A percentile compares a stretch with the other conserved stretches of the same genome.
These are phyloP conservation scores for Molorchus minor DNA, from an alignment of 2,888 invertebrate genomes.

Conservation along the genomic window DNA sequence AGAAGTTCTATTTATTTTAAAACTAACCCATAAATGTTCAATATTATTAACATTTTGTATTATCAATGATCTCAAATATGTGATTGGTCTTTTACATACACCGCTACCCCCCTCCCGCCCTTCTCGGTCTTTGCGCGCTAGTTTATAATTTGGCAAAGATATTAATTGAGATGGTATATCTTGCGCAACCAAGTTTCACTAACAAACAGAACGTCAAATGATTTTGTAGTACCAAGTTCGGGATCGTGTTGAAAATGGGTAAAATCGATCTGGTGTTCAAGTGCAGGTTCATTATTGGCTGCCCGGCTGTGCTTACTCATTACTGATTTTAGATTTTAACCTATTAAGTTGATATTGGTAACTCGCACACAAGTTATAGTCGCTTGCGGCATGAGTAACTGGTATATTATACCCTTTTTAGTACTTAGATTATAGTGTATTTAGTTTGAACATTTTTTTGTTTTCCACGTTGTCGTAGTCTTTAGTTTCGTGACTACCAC, in stretches of 20 bases:
- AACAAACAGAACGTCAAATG: not conserved
- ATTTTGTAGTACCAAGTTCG: not conserved
- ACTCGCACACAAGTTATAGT: not conserved
- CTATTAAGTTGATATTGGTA: not conserved
- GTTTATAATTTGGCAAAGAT: not conserved
- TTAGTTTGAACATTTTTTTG: no score
- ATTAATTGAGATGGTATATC: not conserved
- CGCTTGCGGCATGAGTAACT: not conserved
- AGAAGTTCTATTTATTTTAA: not conserved
- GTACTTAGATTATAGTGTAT: no score
- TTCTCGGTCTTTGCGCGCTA: not conserved
- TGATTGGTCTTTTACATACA: not conserved
- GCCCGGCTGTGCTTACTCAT: no score
- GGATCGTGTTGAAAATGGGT: not conserved
- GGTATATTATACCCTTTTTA: not conserved
- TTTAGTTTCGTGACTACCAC: not conserved
- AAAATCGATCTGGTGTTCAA: not conserved
- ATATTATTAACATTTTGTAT: not conserved
- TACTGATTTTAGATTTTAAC: not conserved
- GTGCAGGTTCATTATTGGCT: not conserved
- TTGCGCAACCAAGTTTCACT: not conserved
- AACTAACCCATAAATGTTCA: not conserved
- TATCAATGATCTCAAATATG: not conserved
- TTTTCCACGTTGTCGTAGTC: not conserved
- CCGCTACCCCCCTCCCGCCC: not conserved